Percentiles rank a stretch among this genome's conserved stretches.
phyloP scores from a whole-genome alignment of 2,888 invertebrate genomes.

The Uloborus plumipes region DNA sequence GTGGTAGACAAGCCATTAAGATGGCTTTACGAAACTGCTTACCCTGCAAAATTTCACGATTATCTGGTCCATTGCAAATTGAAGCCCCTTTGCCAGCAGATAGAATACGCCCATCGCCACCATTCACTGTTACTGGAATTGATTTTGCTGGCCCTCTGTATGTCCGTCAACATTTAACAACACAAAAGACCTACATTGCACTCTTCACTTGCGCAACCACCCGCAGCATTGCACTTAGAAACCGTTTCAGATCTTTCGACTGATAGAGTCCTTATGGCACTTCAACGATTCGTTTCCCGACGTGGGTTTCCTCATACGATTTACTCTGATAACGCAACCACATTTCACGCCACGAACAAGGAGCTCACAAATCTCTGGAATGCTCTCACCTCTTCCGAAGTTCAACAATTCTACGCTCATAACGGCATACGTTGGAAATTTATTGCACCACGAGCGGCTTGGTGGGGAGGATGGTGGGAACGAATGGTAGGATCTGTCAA shows the following conservation, averaged over 20 bases:
- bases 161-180: not conserved
- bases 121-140: not conserved
- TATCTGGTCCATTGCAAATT: no score
- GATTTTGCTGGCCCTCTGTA: not conserved
- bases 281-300: not conserved
- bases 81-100: conserved; percentile 10
- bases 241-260: not conserved
- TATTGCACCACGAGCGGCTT: not conserved
- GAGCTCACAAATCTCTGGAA: not conserved
- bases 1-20: not conserved
- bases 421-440: conserved; percentile 1
- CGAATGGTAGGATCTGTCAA: not conserved
- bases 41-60: not conserved
- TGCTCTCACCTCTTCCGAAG: not conserved
- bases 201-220: conserved; percentile 3
- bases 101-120: not conserved
- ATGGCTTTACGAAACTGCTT: not conserved
- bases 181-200: not conserved
- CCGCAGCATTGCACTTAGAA: conserved; percentile 3
- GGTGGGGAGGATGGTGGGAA: not conserved
- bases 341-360: not conserved
- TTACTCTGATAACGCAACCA: conserved; percentile 4
- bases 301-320: conserved; percentile 4
- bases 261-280: not conserved
- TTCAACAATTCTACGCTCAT: not conserved